A percentile compares a stretch with the other conserved stretches of the same genome.
Evolutionary conservation across 64 coral and sea anemone genomes (phyloP).

Genomic region (Orbicella faveolata): DNA sequence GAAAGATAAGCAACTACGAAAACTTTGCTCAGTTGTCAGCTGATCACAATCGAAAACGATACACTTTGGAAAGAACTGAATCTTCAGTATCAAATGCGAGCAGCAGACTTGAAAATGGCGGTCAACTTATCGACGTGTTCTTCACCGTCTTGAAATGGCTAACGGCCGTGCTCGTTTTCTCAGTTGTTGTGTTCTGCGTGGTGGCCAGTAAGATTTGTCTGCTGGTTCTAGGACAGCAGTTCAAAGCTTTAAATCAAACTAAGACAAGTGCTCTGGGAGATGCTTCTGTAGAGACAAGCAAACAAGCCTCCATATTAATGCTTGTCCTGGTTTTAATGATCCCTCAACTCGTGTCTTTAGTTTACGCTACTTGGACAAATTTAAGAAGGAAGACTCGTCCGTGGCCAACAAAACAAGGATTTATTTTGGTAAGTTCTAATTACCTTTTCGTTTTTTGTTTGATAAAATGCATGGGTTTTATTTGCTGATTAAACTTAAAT

Average conservation of each 20-base stretch:
- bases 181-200: slow-evolving; percentile 10
- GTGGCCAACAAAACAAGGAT: slow-evolving; percentile 66
- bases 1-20: neutral
- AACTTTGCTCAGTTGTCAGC: neutral
- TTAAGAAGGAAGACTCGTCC: slow-evolving; percentile 66
- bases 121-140: neutral
- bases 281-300: neutral
- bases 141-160: slow-evolving; percentile 31
- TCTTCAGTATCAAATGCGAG: slow-evolving; percentile 6
- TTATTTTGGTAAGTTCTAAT: slow-evolving; percentile 57
- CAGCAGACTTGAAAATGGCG: neutral
- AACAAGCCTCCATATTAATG: slow-evolving; percentile 75
- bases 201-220: slow-evolving; percentile 50
- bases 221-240: slow-evolving; percentile 38
- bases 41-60: neutral
- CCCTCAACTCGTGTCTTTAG: slow-evolving; percentile 60
- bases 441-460: too few relatives aligned
- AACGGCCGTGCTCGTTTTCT: neutral
- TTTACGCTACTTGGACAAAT: slow-evolving; percentile 72
- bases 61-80: neutral
- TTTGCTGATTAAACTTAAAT: too few relatives aligned
- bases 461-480: too few relatives aligned
- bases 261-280: neutral
- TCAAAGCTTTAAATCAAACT: neutral
- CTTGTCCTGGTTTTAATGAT: slow-evolving; percentile 70